Evolutionary conservation across 2,888 invertebrate species (phyloP).

Genomic region (Papilio gigon): DNA sequence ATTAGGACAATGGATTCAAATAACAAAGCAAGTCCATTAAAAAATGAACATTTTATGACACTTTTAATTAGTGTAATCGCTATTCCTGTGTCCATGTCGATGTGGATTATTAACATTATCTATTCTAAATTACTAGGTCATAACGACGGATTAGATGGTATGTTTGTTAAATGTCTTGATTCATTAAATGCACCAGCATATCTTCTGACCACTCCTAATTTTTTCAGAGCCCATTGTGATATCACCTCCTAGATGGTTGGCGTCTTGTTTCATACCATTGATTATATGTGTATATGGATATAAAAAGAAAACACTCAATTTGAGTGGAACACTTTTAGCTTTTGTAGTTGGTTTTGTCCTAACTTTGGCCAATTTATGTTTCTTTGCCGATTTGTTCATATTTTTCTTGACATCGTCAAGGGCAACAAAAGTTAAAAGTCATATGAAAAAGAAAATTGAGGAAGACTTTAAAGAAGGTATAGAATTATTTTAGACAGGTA

Average conservation of each 20-base stretch:
- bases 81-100: slow-evolving; percentile 88
- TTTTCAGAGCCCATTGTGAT: slow-evolving; percentile 82
- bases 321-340: slow-evolving; percentile 87
- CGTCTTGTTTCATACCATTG: slow-evolving; percentile 85
- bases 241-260: slow-evolving; percentile 86
- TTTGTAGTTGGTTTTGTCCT: slow-evolving; percentile 88
- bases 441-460: slow-evolving; percentile 87
- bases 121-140: slow-evolving; percentile 82
- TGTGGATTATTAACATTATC: slow-evolving; percentile 88
- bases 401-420: slow-evolving; percentile 92
- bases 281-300: slow-evolving; percentile 86
- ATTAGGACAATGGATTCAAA: slow-evolving; percentile 39
- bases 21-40: slow-evolving; percentile 48
- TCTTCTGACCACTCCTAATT: background rate
- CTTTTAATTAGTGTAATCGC: slow-evolving; percentile 85
- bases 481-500: no score
- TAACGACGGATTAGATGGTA: slow-evolving; percentile 81
- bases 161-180: slow-evolving; percentile 43
- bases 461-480: slow-evolving; percentile 90
- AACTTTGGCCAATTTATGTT: slow-evolving; percentile 90
- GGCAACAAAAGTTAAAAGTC: slow-evolving; percentile 88
- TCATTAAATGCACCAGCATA: slow-evolving; percentile 32
- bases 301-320: slow-evolving; percentile 85
- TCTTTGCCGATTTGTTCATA: slow-evolving; percentile 86
- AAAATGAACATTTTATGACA: slow-evolving; percentile 78